A percentile compares a stretch with the other conserved stretches of the same genome.
Evolutionary conservation across 2,797 vertebrate genomes (phyloP).

Genomic region (Cryptoprocta ferox): DNA sequence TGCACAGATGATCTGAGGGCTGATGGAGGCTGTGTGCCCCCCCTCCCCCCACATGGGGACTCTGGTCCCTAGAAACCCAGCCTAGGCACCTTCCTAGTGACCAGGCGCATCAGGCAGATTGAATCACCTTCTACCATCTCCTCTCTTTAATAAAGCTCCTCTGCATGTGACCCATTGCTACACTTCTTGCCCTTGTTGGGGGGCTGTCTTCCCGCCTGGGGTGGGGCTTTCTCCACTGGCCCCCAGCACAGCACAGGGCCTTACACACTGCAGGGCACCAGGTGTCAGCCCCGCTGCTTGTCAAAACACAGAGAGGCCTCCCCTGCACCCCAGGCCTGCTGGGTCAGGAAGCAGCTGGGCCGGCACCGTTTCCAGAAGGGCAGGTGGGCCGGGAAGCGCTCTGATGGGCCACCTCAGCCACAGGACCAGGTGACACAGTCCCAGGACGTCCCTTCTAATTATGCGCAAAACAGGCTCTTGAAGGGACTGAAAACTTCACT

Average conservation of each 20-base stretch:
- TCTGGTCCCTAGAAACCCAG: neutral
- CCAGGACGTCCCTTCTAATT: neutral
- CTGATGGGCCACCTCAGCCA: rapidly evolving
- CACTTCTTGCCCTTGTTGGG: neutral
- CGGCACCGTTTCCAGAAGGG: neutral
- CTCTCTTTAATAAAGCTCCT: too few species aligned
- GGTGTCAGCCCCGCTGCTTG: neutral
- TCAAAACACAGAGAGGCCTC: neutral
- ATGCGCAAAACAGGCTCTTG: neutral
- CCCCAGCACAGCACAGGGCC: neutral
- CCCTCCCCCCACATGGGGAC: neutral
- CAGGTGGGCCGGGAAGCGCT: rapidly evolving
- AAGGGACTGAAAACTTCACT: neutral
- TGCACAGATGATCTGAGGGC: neutral
- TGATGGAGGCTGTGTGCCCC: too few species aligned
- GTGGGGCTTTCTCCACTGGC: neutral
- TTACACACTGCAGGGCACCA: rapidly evolving
- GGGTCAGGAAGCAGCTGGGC: rapidly evolving
- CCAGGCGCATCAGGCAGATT: neutral
- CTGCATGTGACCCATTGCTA: neutral
- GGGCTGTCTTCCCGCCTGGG: neutral
- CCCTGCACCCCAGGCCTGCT: neutral
- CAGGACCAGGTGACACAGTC: rapidly evolving
- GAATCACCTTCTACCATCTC: too few species aligned
- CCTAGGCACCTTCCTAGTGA: rapidly evolving